These are phyloP conservation scores for Diogma glabrata DNA, from an alignment of 2,888 invertebrate genomes.

Conservation along the genomic window DNA sequence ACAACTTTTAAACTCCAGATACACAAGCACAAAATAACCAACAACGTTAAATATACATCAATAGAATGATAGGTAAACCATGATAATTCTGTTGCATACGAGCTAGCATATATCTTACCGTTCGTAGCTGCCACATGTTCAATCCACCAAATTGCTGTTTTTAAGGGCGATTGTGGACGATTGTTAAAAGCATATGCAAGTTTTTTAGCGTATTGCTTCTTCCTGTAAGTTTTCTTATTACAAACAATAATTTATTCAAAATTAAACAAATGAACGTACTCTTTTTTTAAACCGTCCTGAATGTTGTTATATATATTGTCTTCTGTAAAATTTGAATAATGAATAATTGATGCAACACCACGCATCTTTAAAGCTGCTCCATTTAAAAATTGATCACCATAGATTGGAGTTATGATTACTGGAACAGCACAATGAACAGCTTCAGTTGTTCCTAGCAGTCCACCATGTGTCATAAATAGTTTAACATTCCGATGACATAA, in stretches of 20 bases:
- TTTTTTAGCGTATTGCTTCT: conserved; percentile 31
- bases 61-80: conserved; percentile 33
- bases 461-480: conserved; percentile 54
- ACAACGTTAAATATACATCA: conserved; percentile 23
- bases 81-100: conserved; percentile 25
- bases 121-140: conserved; percentile 41
- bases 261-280: too few species aligned
- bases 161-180: conserved; percentile 40
- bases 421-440: conserved; percentile 55
- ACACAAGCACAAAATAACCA: too few species aligned
- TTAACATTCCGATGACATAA: conserved; percentile 60
- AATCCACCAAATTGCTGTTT: conserved; percentile 47
- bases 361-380: conserved; percentile 47
- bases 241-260: too few species aligned
- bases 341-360: conserved; percentile 45
- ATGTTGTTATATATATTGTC: conserved; percentile 41
- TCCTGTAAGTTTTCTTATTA: too few species aligned
- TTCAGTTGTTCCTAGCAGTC: conserved; percentile 55
- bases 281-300: conserved; percentile 33
- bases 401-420: conserved; percentile 53
- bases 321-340: conserved; percentile 45
- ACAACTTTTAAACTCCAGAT: too few species aligned
- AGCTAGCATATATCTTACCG: conserved; percentile 16
- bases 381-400: conserved; percentile 52
- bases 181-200: conserved; percentile 43